phyloP scores from a whole-genome alignment of 2,888 invertebrate genomes.

The Tipula vernalis region DNA sequence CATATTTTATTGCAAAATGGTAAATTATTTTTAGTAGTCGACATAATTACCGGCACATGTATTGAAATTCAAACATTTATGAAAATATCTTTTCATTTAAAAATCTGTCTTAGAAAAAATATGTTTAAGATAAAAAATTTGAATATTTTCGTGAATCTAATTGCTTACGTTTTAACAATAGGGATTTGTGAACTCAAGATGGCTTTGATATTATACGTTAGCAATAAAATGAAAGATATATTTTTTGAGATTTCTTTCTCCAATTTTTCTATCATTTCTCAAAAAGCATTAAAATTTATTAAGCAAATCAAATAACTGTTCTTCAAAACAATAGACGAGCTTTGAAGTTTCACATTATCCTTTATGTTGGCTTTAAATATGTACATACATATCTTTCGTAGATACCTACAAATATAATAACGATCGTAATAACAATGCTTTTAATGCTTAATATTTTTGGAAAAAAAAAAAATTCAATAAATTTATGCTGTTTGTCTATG shows the following conservation, averaged over 20 bases:
- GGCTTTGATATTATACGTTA: not conserved
- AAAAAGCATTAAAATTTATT: not conserved
- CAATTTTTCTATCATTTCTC: not conserved
- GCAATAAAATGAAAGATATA: not conserved
- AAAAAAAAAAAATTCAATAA: not conserved
- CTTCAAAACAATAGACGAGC: not conserved
- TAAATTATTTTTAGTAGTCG: too few relatives aligned
- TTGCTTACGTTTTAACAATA: too few relatives aligned
- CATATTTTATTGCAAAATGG: too few relatives aligned
- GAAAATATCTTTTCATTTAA: too few relatives aligned
- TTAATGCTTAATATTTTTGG: not conserved
- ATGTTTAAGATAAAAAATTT: too few relatives aligned
- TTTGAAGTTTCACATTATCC: not conserved
- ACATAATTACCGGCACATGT: too few relatives aligned
- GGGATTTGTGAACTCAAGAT: too few relatives aligned
- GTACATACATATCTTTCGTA: not conserved
- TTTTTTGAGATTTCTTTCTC: not conserved
- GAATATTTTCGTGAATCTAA: too few relatives aligned
- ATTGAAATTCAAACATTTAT: too few relatives aligned
- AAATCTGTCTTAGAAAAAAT: too few relatives aligned
- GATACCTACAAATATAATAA: too few relatives aligned
- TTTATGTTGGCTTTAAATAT: not conserved
- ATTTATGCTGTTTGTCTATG: not conserved
- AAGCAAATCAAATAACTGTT: not conserved
- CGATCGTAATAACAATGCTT: not conserved